These are phyloP conservation scores for Reticulitermes lucifugus DNA, from an alignment of 2,888 invertebrate genomes.

Conservation along the genomic window DNA sequence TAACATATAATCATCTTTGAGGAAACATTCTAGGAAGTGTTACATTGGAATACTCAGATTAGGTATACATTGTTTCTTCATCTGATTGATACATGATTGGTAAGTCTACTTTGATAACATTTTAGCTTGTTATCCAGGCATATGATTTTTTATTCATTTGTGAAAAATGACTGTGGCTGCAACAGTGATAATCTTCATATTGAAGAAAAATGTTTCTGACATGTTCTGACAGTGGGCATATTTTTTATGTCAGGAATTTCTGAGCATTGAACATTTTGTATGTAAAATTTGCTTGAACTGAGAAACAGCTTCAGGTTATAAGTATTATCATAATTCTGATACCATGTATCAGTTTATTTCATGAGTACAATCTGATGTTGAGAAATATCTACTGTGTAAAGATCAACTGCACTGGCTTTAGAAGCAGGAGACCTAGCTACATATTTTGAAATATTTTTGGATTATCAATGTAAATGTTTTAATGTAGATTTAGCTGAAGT, in stretches of 20 bases:
- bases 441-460: slow-evolving; percentile 41
- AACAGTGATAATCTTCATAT: slow-evolving; percentile 44
- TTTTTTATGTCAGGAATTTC: slow-evolving; percentile 34
- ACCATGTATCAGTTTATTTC: slow-evolving; percentile 48
- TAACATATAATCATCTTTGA: not conserved
- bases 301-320: slow-evolving; percentile 32
- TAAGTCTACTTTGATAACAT: slow-evolving; percentile 20
- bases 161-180: slow-evolving; percentile 40
- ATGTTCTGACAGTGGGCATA: slow-evolving; percentile 34
- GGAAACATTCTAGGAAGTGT: slow-evolving; percentile 13
- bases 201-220: slow-evolving; percentile 42
- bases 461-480: slow-evolving; percentile 28
- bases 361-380: not conserved
- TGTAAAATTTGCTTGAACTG: slow-evolving; percentile 30
- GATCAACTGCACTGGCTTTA: slow-evolving; percentile 18
- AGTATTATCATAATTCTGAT: slow-evolving; percentile 44
- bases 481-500: not conserved
- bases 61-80: not conserved
- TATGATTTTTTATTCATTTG: slow-evolving; percentile 36
- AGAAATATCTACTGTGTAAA: slow-evolving; percentile 17
- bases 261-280: slow-evolving; percentile 25
- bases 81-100: not conserved
- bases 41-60: not conserved
- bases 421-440: slow-evolving; percentile 14
- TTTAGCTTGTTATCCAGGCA: slow-evolving; percentile 27